Percentiles rank a stretch among this genome's conserved stretches.
These are phyloP conservation scores for Chymomyza procnemis DNA, from an alignment of 2,888 invertebrate species.

Conservation along the genomic window DNA sequence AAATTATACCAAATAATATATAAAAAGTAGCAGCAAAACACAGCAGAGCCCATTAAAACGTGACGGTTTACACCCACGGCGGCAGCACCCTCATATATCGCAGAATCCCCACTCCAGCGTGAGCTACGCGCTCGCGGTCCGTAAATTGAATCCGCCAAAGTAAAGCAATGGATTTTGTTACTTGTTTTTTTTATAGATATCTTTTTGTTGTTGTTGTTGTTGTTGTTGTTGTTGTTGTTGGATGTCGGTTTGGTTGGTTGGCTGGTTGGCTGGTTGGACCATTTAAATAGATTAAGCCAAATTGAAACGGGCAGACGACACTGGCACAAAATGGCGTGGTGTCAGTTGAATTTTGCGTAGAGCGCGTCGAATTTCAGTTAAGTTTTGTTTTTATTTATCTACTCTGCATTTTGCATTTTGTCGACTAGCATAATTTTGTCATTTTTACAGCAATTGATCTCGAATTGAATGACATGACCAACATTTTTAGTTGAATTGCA, in stretches of 20 bases:
- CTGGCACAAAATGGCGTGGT: slow-evolving; percentile 32
- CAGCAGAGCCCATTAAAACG: not conserved
- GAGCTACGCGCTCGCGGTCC: slow-evolving; percentile 1
- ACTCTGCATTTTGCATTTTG: not conserved
- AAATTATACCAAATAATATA: not conserved
- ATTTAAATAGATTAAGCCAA: slow-evolving; percentile 64
- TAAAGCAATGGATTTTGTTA: slow-evolving; percentile 27
- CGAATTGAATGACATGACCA: slow-evolving; percentile 55
- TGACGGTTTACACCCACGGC: not conserved
- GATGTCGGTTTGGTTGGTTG: slow-evolving; percentile 7
- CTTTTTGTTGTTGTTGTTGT: slow-evolving; percentile 14
- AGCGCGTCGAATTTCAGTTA: slow-evolving; percentile 11
- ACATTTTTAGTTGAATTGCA: slow-evolving; percentile 27
- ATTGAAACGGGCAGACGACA: slow-evolving; percentile 54
- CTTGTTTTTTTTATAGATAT: slow-evolving; percentile 15
- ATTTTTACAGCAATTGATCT: slow-evolving; percentile 71
- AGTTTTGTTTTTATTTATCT: slow-evolving; percentile 5
- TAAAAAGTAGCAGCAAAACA: not conserved
- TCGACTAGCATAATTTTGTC: slow-evolving; percentile 60
- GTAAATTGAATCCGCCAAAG: slow-evolving; percentile 61
- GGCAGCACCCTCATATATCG: not conserved
- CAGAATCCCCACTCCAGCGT: not conserved
- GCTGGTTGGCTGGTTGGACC: slow-evolving; percentile 27
- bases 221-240: slow-evolving; percentile 14
- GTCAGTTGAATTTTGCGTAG: slow-evolving; percentile 37